Percentiles rank a stretch among this genome's conserved stretches.
Conservation (phyloP, 2,797 vertebrate species). For the Cichlasoma orientale region DNA sequence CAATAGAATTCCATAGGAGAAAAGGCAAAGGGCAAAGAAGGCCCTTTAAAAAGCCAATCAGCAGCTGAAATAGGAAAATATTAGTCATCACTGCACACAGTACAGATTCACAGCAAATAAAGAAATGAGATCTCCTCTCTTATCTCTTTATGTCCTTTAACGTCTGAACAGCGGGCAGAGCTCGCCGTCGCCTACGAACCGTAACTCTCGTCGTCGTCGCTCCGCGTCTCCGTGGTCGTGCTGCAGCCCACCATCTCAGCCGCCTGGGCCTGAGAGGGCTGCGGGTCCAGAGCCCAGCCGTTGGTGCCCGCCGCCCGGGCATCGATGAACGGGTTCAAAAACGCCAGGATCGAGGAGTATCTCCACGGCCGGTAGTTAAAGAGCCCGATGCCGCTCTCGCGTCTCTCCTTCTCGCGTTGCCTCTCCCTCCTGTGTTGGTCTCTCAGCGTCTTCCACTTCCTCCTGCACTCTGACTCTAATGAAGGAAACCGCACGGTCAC, state of each 20-base stretch:
- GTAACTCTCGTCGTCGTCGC: conserved; percentile 45
- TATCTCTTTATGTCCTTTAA: too few species aligned
- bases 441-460: conserved; percentile 62
- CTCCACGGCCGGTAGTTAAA: conserved; percentile 58
- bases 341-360: conserved; percentile 49
- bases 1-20: too few species aligned
- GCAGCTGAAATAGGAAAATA: too few species aligned
- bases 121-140: too few species aligned
- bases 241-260: conserved; percentile 45
- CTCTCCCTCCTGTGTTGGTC: conserved; percentile 57
- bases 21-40: too few species aligned
- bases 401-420: conserved; percentile 48
- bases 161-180: too few species aligned
- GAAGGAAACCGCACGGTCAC: neutral
- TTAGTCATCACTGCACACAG: too few species aligned
- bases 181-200: conserved; percentile 6
- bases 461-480: conserved; percentile 44
- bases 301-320: conserved; percentile 48
- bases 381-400: conserved; percentile 52
- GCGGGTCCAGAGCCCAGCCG: conserved; percentile 51
- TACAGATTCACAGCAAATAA: too few species aligned
- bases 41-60: too few species aligned
- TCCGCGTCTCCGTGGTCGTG: conserved; percentile 32
- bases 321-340: conserved; percentile 54
- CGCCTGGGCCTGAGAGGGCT: neutral